Conservation (phyloP, 2,888 invertebrate species). For the Stramonita haemastoma region DNA sequence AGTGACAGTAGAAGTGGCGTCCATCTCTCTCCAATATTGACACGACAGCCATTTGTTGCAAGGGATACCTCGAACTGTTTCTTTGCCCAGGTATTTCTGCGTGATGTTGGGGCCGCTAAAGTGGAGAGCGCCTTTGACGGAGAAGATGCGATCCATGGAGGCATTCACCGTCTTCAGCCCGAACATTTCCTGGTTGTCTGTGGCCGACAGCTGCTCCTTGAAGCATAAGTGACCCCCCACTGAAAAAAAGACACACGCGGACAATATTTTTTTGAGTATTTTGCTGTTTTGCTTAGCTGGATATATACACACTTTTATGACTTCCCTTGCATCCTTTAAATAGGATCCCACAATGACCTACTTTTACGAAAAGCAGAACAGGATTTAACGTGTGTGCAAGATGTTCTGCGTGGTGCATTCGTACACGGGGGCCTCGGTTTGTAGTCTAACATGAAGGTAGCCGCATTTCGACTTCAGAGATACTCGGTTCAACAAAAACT, state of each 20-base stretch:
- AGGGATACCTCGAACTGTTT: conserved; percentile 31
- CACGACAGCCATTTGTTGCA: conserved; percentile 44
- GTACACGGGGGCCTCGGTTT: too few species aligned
- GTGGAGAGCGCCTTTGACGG: conserved; percentile 39
- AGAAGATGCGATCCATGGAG: conserved; percentile 30
- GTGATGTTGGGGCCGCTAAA: conserved; percentile 14
- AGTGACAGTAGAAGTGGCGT: conserved; percentile 30
- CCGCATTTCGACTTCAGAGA: too few species aligned
- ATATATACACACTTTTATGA: neutral
- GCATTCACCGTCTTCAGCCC: conserved; percentile 2
- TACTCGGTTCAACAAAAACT: too few species aligned
- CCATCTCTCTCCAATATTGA: conserved; percentile 41
- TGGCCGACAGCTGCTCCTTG: conserved; percentile 23
- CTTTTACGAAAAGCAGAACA: too few species aligned
- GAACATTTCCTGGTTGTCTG: conserved; percentile 38
- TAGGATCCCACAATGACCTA: too few species aligned
- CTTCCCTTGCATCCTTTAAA: too few species aligned
- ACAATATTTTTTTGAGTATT: neutral
- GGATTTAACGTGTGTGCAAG: too few species aligned
- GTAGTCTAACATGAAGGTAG: too few species aligned
- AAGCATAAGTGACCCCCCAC: conserved; percentile 31
- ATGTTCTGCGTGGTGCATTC: too few species aligned
- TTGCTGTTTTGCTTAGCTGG: neutral
- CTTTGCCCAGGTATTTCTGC: conserved; percentile 17
- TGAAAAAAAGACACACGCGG: neutral